Conservation (phyloP, 2,113 vertebrate genomes). For the Choloepus hoffmanni region DNA sequence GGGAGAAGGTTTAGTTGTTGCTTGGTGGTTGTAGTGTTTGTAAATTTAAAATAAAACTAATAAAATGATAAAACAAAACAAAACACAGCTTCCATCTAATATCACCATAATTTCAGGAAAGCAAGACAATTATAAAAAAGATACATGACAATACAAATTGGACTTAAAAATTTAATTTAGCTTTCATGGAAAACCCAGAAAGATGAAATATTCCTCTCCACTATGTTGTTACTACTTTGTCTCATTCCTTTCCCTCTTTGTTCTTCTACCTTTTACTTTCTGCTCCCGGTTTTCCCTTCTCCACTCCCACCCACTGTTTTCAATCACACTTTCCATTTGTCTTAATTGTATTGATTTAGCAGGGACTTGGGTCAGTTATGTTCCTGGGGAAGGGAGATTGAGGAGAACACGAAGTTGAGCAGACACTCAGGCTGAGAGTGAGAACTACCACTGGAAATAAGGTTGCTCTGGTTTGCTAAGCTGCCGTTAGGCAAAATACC, state of each 20-base stretch:
- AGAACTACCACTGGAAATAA: not conserved
- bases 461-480: too few species aligned
- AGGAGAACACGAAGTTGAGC: not conserved
- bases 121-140: not conserved
- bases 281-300: not conserved
- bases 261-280: not conserved
- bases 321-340: not conserved
- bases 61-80: not conserved
- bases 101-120: not conserved
- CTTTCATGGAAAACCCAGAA: not conserved
- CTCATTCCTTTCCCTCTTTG: not conserved
- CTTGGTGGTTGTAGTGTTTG: too few species aligned
- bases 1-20: too few species aligned
- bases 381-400: not conserved
- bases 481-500: too few species aligned
- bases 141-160: not conserved
- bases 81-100: not conserved
- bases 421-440: not conserved
- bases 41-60: too few species aligned
- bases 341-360: not conserved
- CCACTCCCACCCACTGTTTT: not conserved
- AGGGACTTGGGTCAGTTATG: not conserved
- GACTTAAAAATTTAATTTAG: constrained; percentile 12
- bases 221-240: not conserved
- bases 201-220: not conserved